Base-by-base conservation (phyloP, 1,140 invertebrate species). In the Trachymyrmex cornetzi region DNA sequence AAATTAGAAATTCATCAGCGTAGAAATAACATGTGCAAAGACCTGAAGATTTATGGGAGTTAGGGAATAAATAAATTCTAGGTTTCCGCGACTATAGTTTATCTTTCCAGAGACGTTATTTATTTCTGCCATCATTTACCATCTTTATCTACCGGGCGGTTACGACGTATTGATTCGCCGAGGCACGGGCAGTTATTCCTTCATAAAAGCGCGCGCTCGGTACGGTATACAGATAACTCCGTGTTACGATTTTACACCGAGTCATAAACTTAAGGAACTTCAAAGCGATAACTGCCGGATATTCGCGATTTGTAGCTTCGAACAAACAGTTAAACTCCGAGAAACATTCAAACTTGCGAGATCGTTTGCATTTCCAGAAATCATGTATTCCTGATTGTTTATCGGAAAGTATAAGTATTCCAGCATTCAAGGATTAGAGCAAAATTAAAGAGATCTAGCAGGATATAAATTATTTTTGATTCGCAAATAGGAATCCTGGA, bases 131-230 rank as follows among this genome's bases (percentile, higher is more conserved):
- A 57, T 84, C 80, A 50, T 84, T 84, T 22, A 75, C 80, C 55
- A 61, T 75, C 80, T 84, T 75, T 84, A 84, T 84, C 69, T 61
- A 50, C 19, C 69, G n/a, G 38, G 6, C 67, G 80, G 80, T 82
- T 82, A 61, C 69, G 80, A 84, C 69, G 80, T 75, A 84, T 84
- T 75, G 80, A 84, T 84, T 84, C 55, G 69, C 24, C 38, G 27
- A 75, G 24, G 57, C 38, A 7, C 38, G 38, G 27, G 55, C 69
- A 63, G 69, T 75, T 84, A 84, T 84, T 61, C 55, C 69, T 74
- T 84, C 71, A 75, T 61, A 84, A 74, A 84, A 84, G 69, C 55
- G 80, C 38, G 19, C 53, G 16, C 24, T 27, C 34, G 38, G 19
- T 22, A 61, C 7, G 53, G 6, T n/a, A 34, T 79, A 55, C 22